These are phyloP conservation scores for Megaceryle torquata DNA, from an alignment of 2,113 vertebrate genomes.

Conservation along the genomic window DNA sequence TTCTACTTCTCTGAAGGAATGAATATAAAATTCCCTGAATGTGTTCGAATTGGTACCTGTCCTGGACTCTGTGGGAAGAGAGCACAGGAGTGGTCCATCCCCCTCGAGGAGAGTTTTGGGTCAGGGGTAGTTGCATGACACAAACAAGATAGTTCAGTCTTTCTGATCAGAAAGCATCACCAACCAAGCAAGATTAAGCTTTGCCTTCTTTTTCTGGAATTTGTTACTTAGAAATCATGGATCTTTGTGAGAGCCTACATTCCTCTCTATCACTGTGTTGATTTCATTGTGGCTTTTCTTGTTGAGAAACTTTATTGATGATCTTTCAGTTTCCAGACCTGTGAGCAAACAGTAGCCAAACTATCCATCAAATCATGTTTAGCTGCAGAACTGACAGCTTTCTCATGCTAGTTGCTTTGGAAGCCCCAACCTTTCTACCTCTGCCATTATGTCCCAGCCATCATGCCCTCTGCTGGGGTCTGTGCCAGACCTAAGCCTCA, in stretches of 20 bases:
- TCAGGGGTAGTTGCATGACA: not conserved
- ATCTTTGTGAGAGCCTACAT: not conserved
- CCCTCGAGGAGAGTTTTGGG: not conserved
- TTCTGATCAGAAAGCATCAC: not conserved
- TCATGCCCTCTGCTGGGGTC: not conserved
- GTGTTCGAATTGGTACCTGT: not conserved
- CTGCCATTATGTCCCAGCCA: not conserved
- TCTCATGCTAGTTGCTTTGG: not conserved
- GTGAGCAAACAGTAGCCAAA: not conserved
- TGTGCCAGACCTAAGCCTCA: not conserved
- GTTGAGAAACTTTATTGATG: not conserved
- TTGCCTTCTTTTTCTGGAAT: not conserved
- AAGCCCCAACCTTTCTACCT: slow-evolving; percentile 3
- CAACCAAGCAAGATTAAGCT: not conserved
- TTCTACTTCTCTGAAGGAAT: not conserved
- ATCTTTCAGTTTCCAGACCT: not conserved
- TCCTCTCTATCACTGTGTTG: not conserved
- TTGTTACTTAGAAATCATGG: not conserved
- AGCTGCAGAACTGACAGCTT: not conserved
- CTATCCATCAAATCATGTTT: slow-evolving; percentile 10
- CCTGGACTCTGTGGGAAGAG: not conserved
- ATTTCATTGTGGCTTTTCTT: slow-evolving; percentile 32
- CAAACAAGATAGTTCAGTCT: not conserved
- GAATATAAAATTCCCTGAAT: not conserved
- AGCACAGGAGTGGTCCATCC: not conserved